These are phyloP conservation scores for Diacarnus erythraeanus DNA, from an alignment of 37 sponge, comb jelly and placozoan species.

Conservation along the genomic window DNA sequence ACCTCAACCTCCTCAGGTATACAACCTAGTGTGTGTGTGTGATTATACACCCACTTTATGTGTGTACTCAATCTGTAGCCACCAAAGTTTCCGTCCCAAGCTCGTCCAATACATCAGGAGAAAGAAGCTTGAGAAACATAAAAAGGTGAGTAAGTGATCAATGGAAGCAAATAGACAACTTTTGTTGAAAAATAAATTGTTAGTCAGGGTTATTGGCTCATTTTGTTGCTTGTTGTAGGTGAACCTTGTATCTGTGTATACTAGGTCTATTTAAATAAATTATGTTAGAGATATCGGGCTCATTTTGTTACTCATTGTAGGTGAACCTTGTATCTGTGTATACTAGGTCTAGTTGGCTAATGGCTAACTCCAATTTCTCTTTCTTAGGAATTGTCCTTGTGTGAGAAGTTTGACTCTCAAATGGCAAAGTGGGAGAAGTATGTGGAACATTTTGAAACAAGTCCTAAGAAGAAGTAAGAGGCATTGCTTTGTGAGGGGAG, in stretches of 20 bases:
- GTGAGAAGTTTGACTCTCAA: conserved; percentile 55
- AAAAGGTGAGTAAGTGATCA: conserved; percentile 46
- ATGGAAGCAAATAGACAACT: no score
- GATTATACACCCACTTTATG: neutral
- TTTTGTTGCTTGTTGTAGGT: no score
- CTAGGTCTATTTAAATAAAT: no score
- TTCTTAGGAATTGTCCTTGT: conserved; percentile 64
- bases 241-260: no score
- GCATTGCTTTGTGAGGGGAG: neutral
- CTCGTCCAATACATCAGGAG: conserved; percentile 38
- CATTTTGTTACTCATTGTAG: no score
- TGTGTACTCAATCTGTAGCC: conserved; percentile 24
- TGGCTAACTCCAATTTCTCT: no score
- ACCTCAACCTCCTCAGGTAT: conserved; percentile 40
- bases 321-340: no score
- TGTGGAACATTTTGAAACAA: conserved; percentile 46
- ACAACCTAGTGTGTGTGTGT: neutral
- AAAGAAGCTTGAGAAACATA: conserved; percentile 30
- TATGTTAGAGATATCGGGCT: no score
- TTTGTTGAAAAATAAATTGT: no score
- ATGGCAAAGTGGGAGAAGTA: conserved; percentile 68
- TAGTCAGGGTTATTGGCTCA: no score
- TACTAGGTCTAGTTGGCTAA: no score
- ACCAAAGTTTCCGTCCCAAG: conserved; percentile 20
- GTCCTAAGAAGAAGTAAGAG: conserved; percentile 57